Evolutionary conservation across 1,140 invertebrate genomes (phyloP).

Genomic region (Drosophila biarmipes): DNA sequence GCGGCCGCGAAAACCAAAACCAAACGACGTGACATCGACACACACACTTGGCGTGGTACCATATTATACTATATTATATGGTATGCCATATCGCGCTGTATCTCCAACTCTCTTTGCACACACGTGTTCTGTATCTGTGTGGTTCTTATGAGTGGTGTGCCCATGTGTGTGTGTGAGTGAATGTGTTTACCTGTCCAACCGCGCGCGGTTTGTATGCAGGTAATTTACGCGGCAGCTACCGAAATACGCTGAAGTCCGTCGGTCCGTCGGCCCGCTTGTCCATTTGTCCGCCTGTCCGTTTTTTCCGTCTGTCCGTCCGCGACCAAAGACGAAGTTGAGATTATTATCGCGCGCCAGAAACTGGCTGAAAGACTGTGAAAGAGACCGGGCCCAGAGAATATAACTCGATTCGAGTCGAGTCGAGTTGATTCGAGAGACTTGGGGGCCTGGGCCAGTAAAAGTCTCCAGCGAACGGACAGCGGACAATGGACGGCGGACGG

Average conservation of each 20-base stretch:
- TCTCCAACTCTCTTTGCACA: conserved; percentile 23
- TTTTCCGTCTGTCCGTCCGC: conserved; percentile 35
- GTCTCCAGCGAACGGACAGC: conserved; percentile 28
- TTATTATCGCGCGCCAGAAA: conserved; percentile 83
- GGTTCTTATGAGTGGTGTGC: conserved; percentile 21
- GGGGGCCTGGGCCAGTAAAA: conserved; percentile 25
- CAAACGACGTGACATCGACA: conserved; percentile 78
- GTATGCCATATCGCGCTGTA: conserved; percentile 17
- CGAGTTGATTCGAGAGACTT: conserved; percentile 40
- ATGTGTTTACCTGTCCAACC: conserved; percentile 68
- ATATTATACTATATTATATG: conserved; percentile 15
- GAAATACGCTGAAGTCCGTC: conserved; percentile 77
- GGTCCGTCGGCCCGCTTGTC: conserved; percentile 8
- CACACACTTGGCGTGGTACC: conserved; percentile 7
- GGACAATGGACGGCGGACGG: conserved; percentile 11
- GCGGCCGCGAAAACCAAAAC: conserved; percentile 59
- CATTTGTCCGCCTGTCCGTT: conserved; percentile 5
- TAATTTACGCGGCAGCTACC: conserved; percentile 84
- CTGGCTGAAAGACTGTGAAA: conserved; percentile 56
- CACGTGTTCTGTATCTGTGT: conserved; percentile 28
- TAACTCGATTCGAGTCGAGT: conserved; percentile 49
- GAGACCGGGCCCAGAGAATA: conserved; percentile 33
- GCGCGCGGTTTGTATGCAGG: conserved; percentile 75
- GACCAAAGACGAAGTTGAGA: conserved; percentile 65
- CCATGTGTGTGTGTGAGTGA: conserved; percentile 12